Evolutionary conservation across 2,113 vertebrate species (phyloP).

Genomic region (Falcunculus frontatus): DNA sequence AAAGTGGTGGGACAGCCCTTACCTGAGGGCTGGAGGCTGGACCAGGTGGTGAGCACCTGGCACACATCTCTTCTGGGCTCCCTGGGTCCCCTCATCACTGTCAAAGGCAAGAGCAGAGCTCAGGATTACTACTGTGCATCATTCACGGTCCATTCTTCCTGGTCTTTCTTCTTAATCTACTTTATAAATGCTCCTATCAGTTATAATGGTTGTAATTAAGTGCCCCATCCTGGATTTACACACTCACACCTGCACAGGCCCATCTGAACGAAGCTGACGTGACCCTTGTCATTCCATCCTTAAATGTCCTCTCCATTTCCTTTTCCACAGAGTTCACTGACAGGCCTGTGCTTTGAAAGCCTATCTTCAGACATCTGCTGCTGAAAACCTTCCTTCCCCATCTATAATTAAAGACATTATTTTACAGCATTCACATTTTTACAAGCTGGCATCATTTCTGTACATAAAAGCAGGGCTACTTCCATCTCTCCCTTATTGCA

Average conservation of each 20-base stretch:
- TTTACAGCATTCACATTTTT: slow-evolving; percentile 53
- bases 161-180: background rate
- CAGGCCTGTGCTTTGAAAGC: background rate
- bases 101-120: background rate
- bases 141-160: background rate
- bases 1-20: background rate
- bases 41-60: background rate
- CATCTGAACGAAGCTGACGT: background rate
- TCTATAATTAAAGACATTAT: slow-evolving; percentile 61
- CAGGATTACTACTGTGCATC: background rate
- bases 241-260: background rate
- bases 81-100: background rate
- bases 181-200: background rate
- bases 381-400: slow-evolving; percentile 2
- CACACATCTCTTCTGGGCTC: background rate
- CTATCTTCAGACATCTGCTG: slow-evolving; percentile 16
- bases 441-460: slow-evolving; percentile 47
- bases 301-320: background rate
- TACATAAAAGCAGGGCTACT: slow-evolving; percentile 43
- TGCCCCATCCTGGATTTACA: background rate
- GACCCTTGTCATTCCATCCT: background rate
- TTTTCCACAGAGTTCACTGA: background rate
- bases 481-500: slow-evolving; percentile 32
- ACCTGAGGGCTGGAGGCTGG: background rate
- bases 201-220: background rate